These are phyloP conservation scores for Clupea harengus DNA, from an alignment of 2,113 vertebrate species.

Conservation along the genomic window DNA sequence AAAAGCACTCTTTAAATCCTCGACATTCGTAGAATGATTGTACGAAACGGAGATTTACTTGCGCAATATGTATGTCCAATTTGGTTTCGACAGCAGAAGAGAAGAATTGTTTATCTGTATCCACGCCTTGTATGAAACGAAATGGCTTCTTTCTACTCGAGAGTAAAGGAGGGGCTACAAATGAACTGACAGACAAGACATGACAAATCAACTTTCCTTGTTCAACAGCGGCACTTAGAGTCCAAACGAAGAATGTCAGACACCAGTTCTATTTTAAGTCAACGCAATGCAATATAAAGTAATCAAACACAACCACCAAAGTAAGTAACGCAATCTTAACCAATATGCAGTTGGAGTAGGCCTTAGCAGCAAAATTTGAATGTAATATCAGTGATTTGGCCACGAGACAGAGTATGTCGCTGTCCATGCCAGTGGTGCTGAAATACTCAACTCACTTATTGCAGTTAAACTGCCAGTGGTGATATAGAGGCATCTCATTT, in stretches of 20 bases:
- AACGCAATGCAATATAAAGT: not conserved
- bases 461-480: not conserved
- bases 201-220: not conserved
- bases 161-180: not conserved
- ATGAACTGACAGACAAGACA: not conserved
- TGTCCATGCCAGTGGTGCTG: not conserved
- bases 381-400: not conserved
- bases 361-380: too few species aligned
- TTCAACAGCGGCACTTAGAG: constrained; percentile 43
- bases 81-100: not conserved
- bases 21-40: not conserved
- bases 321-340: not conserved
- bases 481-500: not conserved
- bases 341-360: too few species aligned
- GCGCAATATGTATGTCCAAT: not conserved
- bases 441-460: not conserved
- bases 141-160: not conserved
- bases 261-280: not conserved
- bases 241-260: constrained; percentile 8
- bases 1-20: not conserved
- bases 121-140: not conserved
- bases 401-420: not conserved
- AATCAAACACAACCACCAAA: not conserved
- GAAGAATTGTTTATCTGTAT: not conserved
- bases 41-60: not conserved